These are phyloP conservation scores for Drosophila percnosoma DNA, from an alignment of 2,888 invertebrate species.

Conservation along the genomic window DNA sequence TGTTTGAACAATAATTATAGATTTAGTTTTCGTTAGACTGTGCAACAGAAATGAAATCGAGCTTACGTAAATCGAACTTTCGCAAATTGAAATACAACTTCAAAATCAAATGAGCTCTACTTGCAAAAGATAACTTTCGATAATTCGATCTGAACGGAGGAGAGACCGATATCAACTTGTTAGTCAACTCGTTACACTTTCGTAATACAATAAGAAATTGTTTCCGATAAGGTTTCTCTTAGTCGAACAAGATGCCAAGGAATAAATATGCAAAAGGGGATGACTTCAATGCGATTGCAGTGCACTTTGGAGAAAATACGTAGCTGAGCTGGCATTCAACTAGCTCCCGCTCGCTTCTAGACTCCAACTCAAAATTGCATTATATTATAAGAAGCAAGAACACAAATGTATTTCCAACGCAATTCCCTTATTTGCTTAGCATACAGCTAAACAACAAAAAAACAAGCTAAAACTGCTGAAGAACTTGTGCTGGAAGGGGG, in stretches of 20 bases:
- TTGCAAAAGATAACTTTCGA: neutral
- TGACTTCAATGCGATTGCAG: neutral
- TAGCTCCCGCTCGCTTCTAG: neutral
- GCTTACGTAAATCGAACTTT: neutral
- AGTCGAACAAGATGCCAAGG: neutral
- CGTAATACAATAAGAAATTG: neutral
- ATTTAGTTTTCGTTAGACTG: no score
- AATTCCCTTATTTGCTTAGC: slow-evolving; percentile 1
- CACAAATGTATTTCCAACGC: neutral
- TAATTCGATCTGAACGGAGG: neutral
- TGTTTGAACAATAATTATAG: neutral
- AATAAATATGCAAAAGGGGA: neutral
- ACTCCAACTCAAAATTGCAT: neutral
- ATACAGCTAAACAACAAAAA: neutral
- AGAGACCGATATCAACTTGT: neutral
- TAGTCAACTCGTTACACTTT: neutral
- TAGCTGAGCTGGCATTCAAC: neutral
- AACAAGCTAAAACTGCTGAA: neutral
- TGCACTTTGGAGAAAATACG: neutral
- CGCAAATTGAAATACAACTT: neutral
- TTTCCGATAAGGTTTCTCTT: neutral
- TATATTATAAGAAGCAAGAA: neutral
- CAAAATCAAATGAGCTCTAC: neutral
- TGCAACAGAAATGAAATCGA: no score
- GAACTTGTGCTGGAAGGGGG: neutral